Base-by-base conservation (phyloP, 2,888 invertebrate species). In the Maniola hyperantus region DNA sequence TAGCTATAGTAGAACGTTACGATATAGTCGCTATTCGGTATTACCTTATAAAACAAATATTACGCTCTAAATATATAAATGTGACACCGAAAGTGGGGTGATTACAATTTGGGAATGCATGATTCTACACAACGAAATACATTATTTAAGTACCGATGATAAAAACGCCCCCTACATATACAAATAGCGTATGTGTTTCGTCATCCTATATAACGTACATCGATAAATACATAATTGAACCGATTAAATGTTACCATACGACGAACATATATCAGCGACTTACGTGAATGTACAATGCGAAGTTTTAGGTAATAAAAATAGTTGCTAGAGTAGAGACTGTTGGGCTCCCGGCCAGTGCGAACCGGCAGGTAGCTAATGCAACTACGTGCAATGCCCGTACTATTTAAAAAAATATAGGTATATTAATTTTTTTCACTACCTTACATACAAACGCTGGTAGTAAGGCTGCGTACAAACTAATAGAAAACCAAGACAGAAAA, bases 71-170 rank as follows among this genome's bases (percentile, higher is more conserved):
- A 87, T 87, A 87, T 86, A 88, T 85, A 81, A 85, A 89, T 79
- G 87, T 84, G 86, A 86, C 84, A 84, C 81, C 85, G 88, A 83
- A 81, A 84, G 83, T 85, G 86, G 84, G 86, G 87, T 81, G 89
- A 89, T 89, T 91, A 90, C 81, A 89, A 88, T 89, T 90, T 88
- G 88, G 90, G 90, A 91, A 91, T 91, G 91, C 88, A 88, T 85
- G 88, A 90, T 85, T 85, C 90, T 91, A 90, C 87, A 85, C 80
- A 87, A 88, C 82, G 77, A 85, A 87, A 88, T 89, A 90, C 85
- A 84, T 86, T 84, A 86, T 91, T 55, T 91, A 91, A 91, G 91
- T 91, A 91, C 91, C 84, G 83, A 89, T 85, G 85, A 88, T 84
- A 87, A 86, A 83, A 84, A 84, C 73, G 79, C 81, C 80, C 50